Base-by-base conservation (phyloP, 1,140 invertebrate genomes). In the Rhagoletis zephyria region DNA sequence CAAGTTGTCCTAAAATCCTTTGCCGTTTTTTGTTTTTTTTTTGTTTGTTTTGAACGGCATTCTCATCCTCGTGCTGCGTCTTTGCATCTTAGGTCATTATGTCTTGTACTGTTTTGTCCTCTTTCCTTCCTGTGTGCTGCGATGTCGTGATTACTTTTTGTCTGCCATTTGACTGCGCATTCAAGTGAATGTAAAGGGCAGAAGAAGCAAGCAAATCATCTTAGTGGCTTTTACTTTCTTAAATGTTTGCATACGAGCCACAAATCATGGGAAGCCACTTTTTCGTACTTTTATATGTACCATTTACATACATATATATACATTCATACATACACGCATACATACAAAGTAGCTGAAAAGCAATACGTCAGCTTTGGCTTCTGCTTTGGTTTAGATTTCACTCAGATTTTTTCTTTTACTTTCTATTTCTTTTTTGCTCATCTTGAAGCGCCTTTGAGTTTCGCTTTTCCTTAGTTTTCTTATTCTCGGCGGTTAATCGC, bases 211-310 rank as follows among this genome's bases (percentile, higher is more conserved):
- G n/a, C 74, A 81, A 81, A 81, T 56, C 74, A 81, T 56, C 74
- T 59, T 81, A 56, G 74, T 81, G 74, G 74, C 74, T 81, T 81
- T 81, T 81, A 81, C 74, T 81, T 81, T 81, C 48, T 81, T 56
- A 56, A 81, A 56, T 19, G 74, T 30, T 81, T 81, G 74, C 74
- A 56, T 81, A 48, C 9, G 48, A 51, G n/a, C 74, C n/a, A 67
- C 64, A 67, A 67, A 67, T 40, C 5, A 30, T n/a, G n/a, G 5
- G 30, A 30, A 40, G 19, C 16, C 4, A 67, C 30, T 7, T n/a
- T 77, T 56, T n/a, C 16, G 3, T 74, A 12, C 48, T 74, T 42
- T 51, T 74, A 16, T 74, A 7, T 48, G 4, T 45, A 70, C 1
- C n/a, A 14, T 16, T 64, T 64, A 4, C 16, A 16, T n/a, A 30